These are phyloP conservation scores for Vulpes vulpes DNA, from an alignment of 2,113 vertebrate genomes.

Conservation along the genomic window DNA sequence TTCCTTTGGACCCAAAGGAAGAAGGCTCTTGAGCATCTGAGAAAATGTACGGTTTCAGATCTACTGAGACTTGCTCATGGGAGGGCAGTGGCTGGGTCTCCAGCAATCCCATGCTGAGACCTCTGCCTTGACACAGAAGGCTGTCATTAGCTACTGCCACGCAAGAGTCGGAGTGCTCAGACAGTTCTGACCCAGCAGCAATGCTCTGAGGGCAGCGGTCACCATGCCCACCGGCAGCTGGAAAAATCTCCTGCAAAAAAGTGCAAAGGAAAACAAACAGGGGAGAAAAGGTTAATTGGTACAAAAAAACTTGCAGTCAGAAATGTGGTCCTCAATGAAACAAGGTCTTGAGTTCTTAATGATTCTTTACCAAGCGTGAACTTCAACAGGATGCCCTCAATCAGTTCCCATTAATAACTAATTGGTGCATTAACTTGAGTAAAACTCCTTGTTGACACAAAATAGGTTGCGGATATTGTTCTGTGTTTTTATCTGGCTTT, in stretches of 20 bases:
- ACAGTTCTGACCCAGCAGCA: not conserved
- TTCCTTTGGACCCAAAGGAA: slow-evolving; percentile 22
- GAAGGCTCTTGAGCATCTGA: not conserved
- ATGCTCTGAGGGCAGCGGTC: slow-evolving; percentile 17
- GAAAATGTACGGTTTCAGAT: not conserved
- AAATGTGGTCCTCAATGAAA: not conserved
- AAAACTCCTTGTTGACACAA: not conserved
- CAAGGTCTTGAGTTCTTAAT: not conserved
- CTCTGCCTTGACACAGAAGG: not conserved
- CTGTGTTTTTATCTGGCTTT: not conserved
- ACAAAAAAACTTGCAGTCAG: not conserved
- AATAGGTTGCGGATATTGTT: not conserved
- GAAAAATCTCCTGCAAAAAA: slow-evolving; percentile 77
- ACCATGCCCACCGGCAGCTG: slow-evolving; percentile 57
- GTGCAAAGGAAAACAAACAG: not conserved
- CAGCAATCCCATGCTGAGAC: not conserved
- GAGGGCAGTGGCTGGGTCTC: not conserved
- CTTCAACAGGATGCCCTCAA: not conserved
- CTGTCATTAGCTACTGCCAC: not conserved
- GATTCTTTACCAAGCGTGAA: not conserved
- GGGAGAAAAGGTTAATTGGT: not conserved
- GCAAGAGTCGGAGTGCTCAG: slow-evolving; percentile 28
- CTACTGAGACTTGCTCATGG: not conserved
- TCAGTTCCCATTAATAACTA: not conserved
- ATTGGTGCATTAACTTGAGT: not conserved